Evolutionary conservation across 1,140 invertebrate genomes (phyloP), one percentile per base, ranked within the genome.

Genomic region (Eriosoma lanigerum): DNA sequence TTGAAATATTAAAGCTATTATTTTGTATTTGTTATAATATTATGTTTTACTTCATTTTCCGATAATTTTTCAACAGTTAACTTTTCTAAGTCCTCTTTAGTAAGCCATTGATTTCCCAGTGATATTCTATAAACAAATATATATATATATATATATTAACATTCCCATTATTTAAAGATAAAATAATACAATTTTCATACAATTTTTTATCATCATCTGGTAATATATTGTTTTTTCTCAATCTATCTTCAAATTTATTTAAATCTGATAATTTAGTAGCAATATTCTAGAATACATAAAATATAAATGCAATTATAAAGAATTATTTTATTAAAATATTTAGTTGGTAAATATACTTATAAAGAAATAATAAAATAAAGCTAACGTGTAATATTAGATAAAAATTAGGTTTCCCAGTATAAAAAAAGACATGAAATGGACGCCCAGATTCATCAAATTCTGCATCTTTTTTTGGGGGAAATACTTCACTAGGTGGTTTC

Each of bases 381-480:
- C 88, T 88, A 86, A 97, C 95, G 88, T 94, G 90, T 82, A 97
- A 85, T n/a, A 91, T 81, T 84, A 93, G 88, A 85, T 93, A 95
- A 85, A 91, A 98, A 85, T 94, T 92, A 8, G 94, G 91, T 84
- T 90, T 92, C 60, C 88, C 89, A 1, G 96, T 98, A 84, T 98
- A 98, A 87, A 97, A 98, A 81, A 98, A 87, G 70, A 89, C 91
- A 87, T 97, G 93, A 86, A 91, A 91, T 6, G 97, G 96, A 84
- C 96, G 88, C 1, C 96, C 97, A 82, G 88, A 89, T 83, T 90
- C 88, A 87, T 96, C 95, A 89, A 98, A 98, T 86, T 97, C 91
- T 19, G 96, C 95, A 76, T 90, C 93, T 90, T 95, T 95, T 81
- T 89, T 89, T 44, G 89, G 88, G n/a, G 94, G 93, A 87, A 93